Evolutionary conservation across 37 sponge, comb jelly and placozoan species (phyloP), one percentile per base, ranked within the genome.

Genomic region (Petrosia ficiformis): DNA sequence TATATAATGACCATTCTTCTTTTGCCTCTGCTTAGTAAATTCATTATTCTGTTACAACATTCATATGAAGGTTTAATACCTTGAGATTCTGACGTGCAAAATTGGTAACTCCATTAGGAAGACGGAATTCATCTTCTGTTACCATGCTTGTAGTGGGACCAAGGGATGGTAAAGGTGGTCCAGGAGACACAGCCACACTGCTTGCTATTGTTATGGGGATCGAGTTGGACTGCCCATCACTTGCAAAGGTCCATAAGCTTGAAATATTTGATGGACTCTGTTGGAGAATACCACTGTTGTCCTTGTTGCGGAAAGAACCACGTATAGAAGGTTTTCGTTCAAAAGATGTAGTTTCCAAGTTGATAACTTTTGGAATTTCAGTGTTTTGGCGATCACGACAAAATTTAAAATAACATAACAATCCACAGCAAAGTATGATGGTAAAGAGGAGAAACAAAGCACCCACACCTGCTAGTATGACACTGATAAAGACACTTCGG

Each of bases 281-380:
- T 31, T 22, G 36, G 4, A 77, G 39, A 10, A 82, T 77, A 0
- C 73, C 84, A 1, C 84, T 75, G 69, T 82, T 78, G 57, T 88
- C 89, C 69, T 75, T 88, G n/a, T n/a, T n/a, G 4, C 73, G 44
- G 19, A 42, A 28, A 4, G 73, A 72, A 24, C 31, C 64, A 39
- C 69, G 36, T 19, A 36, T 21, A 3, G 69, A 54, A 38, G 65
- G 39, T 52, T 33, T 33, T 25, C 73, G 54, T 4, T 48, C 56
- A 19, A 72, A 48, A 4, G 73, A 42, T 14, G 30, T 32, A 4
- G 73, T 48, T 24, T 52, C 54, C 43, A 52, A 38, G 31, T 30
- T 52, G 8, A 24, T 43, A 44, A 44, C 28, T 44, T 28, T 4
- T 28, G 29, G n/a, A n/a, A 29, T 33, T 44, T 8, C 44, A 3